Evolutionary conservation across 2,888 invertebrate genomes (phyloP), one percentile per base, ranked within the genome.

Genomic region (Brachynemurus nebulosus): DNA sequence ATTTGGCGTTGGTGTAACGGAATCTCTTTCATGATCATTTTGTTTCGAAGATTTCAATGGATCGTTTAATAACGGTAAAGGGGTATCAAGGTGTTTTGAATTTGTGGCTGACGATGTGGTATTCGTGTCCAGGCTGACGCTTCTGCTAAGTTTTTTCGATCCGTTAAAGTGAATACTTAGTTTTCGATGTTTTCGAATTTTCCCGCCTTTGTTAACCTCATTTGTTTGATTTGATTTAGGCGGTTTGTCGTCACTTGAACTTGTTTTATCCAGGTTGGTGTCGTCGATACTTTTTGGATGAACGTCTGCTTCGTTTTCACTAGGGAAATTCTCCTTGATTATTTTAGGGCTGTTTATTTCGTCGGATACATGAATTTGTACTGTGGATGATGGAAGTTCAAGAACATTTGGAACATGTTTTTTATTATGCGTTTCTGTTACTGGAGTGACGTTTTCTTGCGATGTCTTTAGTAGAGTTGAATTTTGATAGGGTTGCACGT

Each of bases 51-150:
- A 66, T 51, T 70, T 69, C 0, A 66, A 66, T 2, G 69, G 66
- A 56, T 70, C 70, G 47, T 67, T 68, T n/a, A n/a, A n/a, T 47
- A 70, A 69, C 11, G 70, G 56, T 52, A 69, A 68, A 1, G 65
- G 69, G 8, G 70, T 54, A 49, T 42, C 46, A 37, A 33, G 40
- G 45, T 45, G 46, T 18, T 35, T 43, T 46, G 48, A 50, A 23
- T 45, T 47, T 48, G 42, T 35, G 33, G 43, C 6, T 21, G 25
- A 16, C n/a, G n/a, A n/a, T n/a, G n/a, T n/a, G n/a, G n/a, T n/a
- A n/a, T n/a, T n/a, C n/a, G n/a, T n/a, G n/a, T n/a, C n/a, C n/a
- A n/a, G n/a, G n/a, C n/a, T n/a, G n/a, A n/a, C n/a, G n/a, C n/a
- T n/a, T n/a, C n/a, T n/a, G 36, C 40, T 9, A 43, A 39, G 42